Evolutionary conservation across 2,797 vertebrate genomes (phyloP).

Genomic region (Adrianichthys oophorus): DNA sequence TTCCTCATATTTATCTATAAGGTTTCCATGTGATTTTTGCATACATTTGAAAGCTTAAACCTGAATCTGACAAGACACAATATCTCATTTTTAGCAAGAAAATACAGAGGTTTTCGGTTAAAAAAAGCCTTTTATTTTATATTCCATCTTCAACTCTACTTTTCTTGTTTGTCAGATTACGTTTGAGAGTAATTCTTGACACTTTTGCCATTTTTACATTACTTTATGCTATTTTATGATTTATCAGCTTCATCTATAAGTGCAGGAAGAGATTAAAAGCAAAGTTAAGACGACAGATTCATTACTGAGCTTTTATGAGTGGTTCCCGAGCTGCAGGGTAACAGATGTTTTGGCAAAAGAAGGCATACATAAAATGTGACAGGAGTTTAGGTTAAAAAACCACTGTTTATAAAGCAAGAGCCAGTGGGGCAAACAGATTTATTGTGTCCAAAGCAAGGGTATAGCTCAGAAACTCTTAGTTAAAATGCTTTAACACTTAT

Average conservation of each 20-base stretch:
- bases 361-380: neutral
- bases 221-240: constrained; percentile 11
- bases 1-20: no score
- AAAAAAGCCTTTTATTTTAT: no score
- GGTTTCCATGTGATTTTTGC: no score
- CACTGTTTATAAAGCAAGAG: neutral
- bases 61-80: no score
- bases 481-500: neutral
- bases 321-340: neutral
- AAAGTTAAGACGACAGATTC: constrained; percentile 19
- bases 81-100: no score
- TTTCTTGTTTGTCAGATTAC: neutral
- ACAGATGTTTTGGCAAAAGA: constrained; percentile 9
- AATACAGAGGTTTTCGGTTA: no score
- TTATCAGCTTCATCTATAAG: constrained; percentile 19
- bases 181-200: neutral
- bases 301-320: constrained; percentile 21
- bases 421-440: constrained; percentile 4
- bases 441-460: neutral
- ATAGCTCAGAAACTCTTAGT: neutral
- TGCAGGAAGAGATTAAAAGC: constrained; percentile 3
- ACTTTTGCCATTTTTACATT: constrained; percentile 13
- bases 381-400: constrained; percentile 2
- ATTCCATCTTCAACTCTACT: neutral
- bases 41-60: no score